Base-by-base conservation (phyloP, 2,797 vertebrate genomes). In the Pempheris klunzingeri region DNA sequence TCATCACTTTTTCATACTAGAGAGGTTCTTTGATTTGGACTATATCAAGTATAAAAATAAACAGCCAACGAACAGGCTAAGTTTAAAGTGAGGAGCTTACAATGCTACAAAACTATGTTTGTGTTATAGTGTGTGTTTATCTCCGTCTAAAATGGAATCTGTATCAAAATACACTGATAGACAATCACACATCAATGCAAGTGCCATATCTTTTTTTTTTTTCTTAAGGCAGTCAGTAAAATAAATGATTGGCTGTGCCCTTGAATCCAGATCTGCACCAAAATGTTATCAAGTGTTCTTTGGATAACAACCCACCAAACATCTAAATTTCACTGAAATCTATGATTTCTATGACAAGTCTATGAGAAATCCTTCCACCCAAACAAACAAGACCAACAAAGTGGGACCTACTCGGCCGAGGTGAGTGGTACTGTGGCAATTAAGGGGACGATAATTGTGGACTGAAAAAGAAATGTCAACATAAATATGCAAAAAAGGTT, bases 1-100 rank as follows among this genome's bases (percentile, higher is more conserved):
- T 68, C 60, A 88, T 70, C 62, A 77, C 44, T 55, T 52, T 71
- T 24, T 11, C 65, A 62, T 22, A 68, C 26, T 13, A 28, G 44
- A 66, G n/a, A 66, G 47, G 52, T 47, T 50, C 6, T 60, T 71
- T 61, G 53, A 60, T 65, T 82, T 13, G 17, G 58, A 62, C 26
- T 52, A 53, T 30, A 79, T 58, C 12, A 57, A 63, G 39, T 55
- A 14, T 22, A 68, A 74, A 24, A 52, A 70, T 28, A 67, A n/a
- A 11, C 46, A 66, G 44, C 15, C 15, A 49, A 77, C 8, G 9
- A 30, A 75, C 32, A 58, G 36, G 43, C 49, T 46, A 34, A n/a
- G 44, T 12, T 24, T 44, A 41, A 3, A 62, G 7, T 6, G 5
- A 30, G 28, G 47, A 64, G n/a, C 38, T 15, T 12, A 41, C 30